These are phyloP conservation scores for Coluber constrictor DNA, from an alignment of 2,797 vertebrate genomes.

Conservation along the genomic window DNA sequence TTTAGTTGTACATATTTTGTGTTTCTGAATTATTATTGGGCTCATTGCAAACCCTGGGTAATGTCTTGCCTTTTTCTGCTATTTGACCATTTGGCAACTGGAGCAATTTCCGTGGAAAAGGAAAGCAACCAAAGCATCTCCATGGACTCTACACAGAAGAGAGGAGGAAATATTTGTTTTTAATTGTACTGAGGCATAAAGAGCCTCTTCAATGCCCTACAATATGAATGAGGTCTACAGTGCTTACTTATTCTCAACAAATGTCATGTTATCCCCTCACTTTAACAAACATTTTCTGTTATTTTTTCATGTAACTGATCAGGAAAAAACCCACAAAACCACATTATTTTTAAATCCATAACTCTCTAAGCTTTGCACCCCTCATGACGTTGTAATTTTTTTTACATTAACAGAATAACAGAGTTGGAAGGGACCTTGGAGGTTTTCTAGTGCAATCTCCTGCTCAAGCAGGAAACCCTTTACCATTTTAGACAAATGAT, in stretches of 20 bases:
- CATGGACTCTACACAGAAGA: not conserved
- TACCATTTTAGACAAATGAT: too few species aligned
- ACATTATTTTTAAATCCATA: not conserved
- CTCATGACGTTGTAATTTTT: not conserved
- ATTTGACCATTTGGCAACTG: not conserved
- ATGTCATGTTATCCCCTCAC: not conserved
- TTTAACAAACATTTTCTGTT: not conserved
- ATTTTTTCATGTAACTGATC: not conserved
- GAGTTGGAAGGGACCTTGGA: not conserved
- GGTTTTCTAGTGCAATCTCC: too few species aligned
- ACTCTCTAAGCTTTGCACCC: not conserved
- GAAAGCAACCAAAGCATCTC: not conserved
- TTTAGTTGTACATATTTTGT: not conserved
- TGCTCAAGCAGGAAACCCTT: too few species aligned
- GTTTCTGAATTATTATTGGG: not conserved
- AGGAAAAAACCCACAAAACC: not conserved
- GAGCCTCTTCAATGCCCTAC: not conserved
- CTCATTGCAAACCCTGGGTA: not conserved
- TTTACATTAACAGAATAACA: not conserved
- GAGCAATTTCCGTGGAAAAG: not conserved
- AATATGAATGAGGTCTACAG: not conserved
- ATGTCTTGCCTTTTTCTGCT: not conserved
- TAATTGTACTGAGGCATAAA: not conserved
- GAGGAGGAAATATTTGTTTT: not conserved
- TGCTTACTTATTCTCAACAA: not conserved